Percentiles rank a stretch among this genome's conserved stretches.
Conservation (phyloP, 2,113 vertebrate species). For the Indicator maculatus region DNA sequence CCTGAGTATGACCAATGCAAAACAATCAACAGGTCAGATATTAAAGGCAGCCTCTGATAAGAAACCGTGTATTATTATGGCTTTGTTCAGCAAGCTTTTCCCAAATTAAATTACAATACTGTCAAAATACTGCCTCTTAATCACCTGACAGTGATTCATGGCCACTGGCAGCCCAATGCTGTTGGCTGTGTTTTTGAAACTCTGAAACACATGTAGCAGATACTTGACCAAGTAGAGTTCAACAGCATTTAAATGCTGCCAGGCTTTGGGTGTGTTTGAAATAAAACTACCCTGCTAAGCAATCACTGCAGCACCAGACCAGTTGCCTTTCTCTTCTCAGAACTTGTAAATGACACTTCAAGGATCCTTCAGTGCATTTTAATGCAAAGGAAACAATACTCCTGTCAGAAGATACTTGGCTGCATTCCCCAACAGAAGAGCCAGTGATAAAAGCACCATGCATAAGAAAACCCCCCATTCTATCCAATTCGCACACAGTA, state of each 20-base stretch:
- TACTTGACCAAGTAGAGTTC: not conserved
- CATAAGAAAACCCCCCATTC: not conserved
- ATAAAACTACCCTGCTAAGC: not conserved
- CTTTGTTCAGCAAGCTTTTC: not conserved
- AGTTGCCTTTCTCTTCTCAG: not conserved
- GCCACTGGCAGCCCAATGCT: not conserved
- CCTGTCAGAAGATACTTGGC: not conserved
- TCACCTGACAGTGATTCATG: not conserved
- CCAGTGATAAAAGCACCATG: not conserved
- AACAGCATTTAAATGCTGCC: not conserved
- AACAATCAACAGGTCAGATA: not conserved
- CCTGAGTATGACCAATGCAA: not conserved
- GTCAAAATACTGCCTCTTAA: not conserved
- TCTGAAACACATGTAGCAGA: not conserved
- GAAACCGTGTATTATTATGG: accelerated
- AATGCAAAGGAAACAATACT: not conserved
- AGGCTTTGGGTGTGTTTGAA: not conserved
- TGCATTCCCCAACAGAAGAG: not conserved
- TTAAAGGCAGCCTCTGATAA: not conserved
- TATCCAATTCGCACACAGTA: not conserved
- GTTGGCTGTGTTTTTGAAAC: not conserved
- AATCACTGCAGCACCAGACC: not conserved
- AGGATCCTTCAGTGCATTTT: not conserved
- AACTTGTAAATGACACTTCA: not conserved
- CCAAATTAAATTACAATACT: not conserved